Percentiles rank a stretch among this genome's conserved stretches.
phyloP scores from a whole-genome alignment of 2,888 invertebrate genomes.

The Catotricha subobsoleta region DNA sequence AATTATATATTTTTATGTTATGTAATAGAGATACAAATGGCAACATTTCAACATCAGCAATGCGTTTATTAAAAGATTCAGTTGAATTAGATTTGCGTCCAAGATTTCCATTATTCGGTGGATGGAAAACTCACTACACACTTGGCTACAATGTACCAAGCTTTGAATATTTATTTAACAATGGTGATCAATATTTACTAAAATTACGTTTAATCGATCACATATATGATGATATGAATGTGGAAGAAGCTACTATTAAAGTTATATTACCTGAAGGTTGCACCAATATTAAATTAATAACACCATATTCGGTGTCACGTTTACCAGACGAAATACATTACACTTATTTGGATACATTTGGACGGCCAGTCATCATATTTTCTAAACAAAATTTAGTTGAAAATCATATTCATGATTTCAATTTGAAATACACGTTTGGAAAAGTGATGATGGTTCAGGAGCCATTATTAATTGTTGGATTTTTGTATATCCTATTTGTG shows the following conservation, averaged over 20 bases:
- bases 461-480: slow-evolving; percentile 73
- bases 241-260: slow-evolving; percentile 73
- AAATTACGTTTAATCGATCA: slow-evolving; percentile 94
- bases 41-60: slow-evolving; percentile 94
- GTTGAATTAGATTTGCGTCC: slow-evolving; percentile 93
- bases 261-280: slow-evolving; percentile 90
- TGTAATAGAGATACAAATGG: slow-evolving; percentile 69
- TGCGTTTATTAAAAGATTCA: slow-evolving; percentile 71
- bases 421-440: slow-evolving; percentile 75
- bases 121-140: slow-evolving; percentile 95
- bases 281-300: slow-evolving; percentile 56
- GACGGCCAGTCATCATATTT: slow-evolving; percentile 74
- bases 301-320: slow-evolving; percentile 66
- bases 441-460: slow-evolving; percentile 77
- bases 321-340: slow-evolving; percentile 58
- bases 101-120: slow-evolving; percentile 93
- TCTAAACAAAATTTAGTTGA: slow-evolving; percentile 77
- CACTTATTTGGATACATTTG: slow-evolving; percentile 90
- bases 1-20: not conserved
- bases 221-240: slow-evolving; percentile 88
- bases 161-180: slow-evolving; percentile 81
- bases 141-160: slow-evolving; percentile 96
- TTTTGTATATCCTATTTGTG: slow-evolving; percentile 77
- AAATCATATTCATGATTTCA: slow-evolving; percentile 90
- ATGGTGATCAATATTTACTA: slow-evolving; percentile 60